phyloP scores from a whole-genome alignment of 2,113 vertebrate genomes.

The Eurystomus gularis region DNA sequence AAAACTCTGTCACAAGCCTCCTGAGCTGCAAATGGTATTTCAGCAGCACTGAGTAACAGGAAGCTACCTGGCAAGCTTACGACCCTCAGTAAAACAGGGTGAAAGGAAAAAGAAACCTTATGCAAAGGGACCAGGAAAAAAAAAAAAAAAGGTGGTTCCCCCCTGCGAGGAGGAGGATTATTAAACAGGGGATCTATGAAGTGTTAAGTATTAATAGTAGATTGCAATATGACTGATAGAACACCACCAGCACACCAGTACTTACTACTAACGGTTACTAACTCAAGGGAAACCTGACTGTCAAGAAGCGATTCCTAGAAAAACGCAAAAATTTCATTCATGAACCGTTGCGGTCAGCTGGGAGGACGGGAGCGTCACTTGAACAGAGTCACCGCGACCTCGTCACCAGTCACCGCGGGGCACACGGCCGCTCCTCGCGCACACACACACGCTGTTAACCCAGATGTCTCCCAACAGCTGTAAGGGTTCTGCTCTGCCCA shows the following conservation, averaged over 20 bases:
- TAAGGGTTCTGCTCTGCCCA: fast-evolving
- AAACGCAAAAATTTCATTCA: neutral
- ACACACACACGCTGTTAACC: fast-evolving
- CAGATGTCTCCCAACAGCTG: neutral
- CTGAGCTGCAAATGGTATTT: neutral
- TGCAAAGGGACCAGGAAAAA: neutral
- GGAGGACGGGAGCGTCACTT: fast-evolving
- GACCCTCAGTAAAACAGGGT: neutral
- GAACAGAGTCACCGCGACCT: fast-evolving
- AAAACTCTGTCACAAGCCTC: neutral
- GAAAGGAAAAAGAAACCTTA: neutral
- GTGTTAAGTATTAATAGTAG: neutral
- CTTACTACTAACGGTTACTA: neutral
- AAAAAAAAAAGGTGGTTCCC: fast-evolving
- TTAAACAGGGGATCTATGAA: neutral
- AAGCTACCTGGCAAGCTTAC: neutral
- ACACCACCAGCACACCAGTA: neutral
- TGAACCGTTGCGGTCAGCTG: fast-evolving
- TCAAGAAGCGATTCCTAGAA: neutral
- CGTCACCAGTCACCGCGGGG: fast-evolving
- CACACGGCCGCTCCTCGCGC: neutral
- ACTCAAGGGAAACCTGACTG: neutral
- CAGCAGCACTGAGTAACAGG: neutral
- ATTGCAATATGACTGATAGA: neutral
- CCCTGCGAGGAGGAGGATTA: neutral